Evolutionary conservation across 2,888 invertebrate genomes (phyloP), one percentile per base, ranked within the genome.

Genomic region (Myathropa florea): DNA sequence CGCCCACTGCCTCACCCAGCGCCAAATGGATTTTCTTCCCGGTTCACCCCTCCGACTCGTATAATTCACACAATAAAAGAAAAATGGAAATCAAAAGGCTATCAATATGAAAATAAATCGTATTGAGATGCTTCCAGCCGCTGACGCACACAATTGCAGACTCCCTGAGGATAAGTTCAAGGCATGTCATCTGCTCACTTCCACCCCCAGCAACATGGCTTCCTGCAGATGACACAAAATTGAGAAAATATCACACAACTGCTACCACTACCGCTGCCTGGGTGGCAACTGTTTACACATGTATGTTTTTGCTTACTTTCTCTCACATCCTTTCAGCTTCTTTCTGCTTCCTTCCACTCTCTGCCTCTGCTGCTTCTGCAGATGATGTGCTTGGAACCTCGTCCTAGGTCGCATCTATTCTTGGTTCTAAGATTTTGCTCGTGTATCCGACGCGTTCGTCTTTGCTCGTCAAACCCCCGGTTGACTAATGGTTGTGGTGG

Each of bases 71-170:
- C 46, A 72, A 61, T 64, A 84, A 70, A 76, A 78, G 46, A 46
- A 88, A 88, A 88, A 83, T 53, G 36, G 46, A 81, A 85, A 88
- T 88, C 89, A 90, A 91, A 91, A 91, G 91, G 89, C 89, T 89
- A 90, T 91, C 91, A 90, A 91, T 91, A 89, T 88, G 89, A 91
- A 89, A 91, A 91, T 90, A 91, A 91, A 91, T 91, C 90, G 90
- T 89, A 89, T 91, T 90, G 60, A 53, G 71, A 53, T 63, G 18
- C 59, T 60, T 63, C 33, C 53, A 57, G 68, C 30, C 59, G 55
- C 61, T 59, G 30, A 63, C 26, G 24, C 46, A 79, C 63, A 81
- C 64, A 70, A 39, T 67, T 53, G 46, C 57, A 55, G 36, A 71
- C 28, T 77, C 77, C 71, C 83, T 12, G 64, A 39, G 71, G 83